A percentile compares a stretch with the other conserved stretches of the same genome.
These are phyloP conservation scores for Sparus aurata DNA, from an alignment of 2,797 vertebrate species.

Conservation along the genomic window DNA sequence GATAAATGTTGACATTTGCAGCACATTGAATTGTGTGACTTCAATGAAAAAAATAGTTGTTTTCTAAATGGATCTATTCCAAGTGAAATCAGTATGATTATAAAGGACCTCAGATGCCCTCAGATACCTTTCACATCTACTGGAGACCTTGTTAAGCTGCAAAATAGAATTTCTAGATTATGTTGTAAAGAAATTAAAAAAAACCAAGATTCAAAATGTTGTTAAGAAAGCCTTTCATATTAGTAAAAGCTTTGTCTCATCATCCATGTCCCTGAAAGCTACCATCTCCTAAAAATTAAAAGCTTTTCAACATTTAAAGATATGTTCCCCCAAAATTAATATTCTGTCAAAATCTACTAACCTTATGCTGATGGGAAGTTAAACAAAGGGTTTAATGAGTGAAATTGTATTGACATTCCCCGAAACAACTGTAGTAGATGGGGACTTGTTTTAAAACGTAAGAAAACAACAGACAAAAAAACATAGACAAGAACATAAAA, in stretches of 20 bases:
- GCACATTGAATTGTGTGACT: conserved; percentile 23
- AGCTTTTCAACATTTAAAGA: neutral
- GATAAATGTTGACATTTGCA: conserved; percentile 71
- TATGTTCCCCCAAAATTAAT: neutral
- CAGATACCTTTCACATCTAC: neutral
- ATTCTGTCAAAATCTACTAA: no score
- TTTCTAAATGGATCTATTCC: conserved; percentile 51
- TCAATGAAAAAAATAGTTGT: conserved; percentile 40
- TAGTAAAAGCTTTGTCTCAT: neutral
- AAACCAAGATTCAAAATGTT: neutral
- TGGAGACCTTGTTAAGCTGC: neutral
- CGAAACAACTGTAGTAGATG: no score
- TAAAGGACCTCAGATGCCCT: neutral
- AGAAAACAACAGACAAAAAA: no score
- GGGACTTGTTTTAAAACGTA: no score
- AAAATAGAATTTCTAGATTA: neutral
- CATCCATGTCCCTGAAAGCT: neutral
- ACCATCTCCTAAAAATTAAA: neutral
- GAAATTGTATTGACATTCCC: no score
- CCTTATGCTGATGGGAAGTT: no score
- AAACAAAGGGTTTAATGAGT: no score
- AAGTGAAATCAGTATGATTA: conserved; percentile 24
- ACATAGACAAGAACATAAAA: no score
- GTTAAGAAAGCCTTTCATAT: neutral
- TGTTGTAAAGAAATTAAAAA: neutral